Evolutionary conservation across 2,113 vertebrate genomes (phyloP), one percentile per base, ranked within the genome.

Genomic region (Heteronetta atricapilla): DNA sequence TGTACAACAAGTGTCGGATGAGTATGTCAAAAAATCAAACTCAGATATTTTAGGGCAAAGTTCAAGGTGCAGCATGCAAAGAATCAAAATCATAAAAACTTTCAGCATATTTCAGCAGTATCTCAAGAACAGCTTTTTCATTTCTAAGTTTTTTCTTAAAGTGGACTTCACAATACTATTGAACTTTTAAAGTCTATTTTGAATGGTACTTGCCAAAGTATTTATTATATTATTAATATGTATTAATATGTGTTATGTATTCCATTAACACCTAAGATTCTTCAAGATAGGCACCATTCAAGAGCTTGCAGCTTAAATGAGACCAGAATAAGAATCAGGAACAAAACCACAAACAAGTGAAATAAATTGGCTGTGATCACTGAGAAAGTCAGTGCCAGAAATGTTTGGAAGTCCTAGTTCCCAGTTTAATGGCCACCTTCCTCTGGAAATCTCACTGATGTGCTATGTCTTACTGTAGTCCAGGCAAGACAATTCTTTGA

Each of bases 361-460:
- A 73, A 5, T 44, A 73, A 69, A 76, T 33, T 19, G 8, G 5
- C 3, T 42, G 9, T 25, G 26, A 28, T n/a, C 1, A 29, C n/a
- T 56, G 33, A 23, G 15, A 70, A 90, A 67, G 2, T 40, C 56
- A 50, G 21, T 23, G 58, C 6, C 12, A 67, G 52, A 8, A 40
- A 36, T 22, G 26, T 63, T 18, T 84, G 16, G 21, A 50, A n/a
- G 17, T 48, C 14, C 19, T 67, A 5, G 2, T 48, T 75, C 8
- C 14, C 6, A 52, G 1, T 18, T 22, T 18, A 69, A 1, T 10
- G 10, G 2, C 1, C 48, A 4, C 21, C 7, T 62, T 81, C 16
- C 11, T 62, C 23, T 67, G 18, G 20, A 31, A 31, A 6, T 69
- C 26, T 6, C 17, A 46, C 2, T 21, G 4, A 22, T 59, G 2